A percentile compares a stretch with the other conserved stretches of the same genome.
Evolutionary conservation across 2,113 vertebrate species (phyloP).

Genomic region (Fregetta grallaria): DNA sequence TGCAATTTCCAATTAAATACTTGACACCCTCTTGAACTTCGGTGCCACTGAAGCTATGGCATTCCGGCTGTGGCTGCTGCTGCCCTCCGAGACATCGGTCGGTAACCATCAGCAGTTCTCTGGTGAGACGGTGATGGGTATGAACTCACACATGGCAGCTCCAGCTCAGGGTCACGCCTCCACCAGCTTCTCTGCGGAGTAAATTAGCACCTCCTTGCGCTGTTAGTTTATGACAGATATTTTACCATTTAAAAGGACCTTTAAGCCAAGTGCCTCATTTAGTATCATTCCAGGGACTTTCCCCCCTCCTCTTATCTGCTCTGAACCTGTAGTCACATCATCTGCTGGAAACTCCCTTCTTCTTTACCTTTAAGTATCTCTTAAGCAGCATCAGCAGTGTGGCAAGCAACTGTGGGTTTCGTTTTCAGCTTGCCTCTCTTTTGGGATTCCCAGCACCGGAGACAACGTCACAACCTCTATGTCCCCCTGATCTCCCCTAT

Average conservation of each 20-base stretch:
- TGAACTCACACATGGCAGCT: not conserved
- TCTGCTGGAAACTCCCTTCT: not conserved
- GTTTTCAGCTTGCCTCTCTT: not conserved
- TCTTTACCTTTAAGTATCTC: not conserved
- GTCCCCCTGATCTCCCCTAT: not conserved
- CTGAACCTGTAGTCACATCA: not conserved
- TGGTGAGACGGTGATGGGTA: not conserved
- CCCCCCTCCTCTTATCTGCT: not conserved
- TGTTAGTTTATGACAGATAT: not conserved
- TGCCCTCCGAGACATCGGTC: not conserved
- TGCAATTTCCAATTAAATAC: not conserved
- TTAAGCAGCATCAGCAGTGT: not conserved
- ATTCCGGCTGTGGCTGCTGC: not conserved
- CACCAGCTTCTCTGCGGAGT: not conserved
- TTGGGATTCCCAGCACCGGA: not conserved
- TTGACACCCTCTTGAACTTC: not conserved
- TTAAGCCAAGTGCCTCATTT: not conserved
- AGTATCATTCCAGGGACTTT: not conserved
- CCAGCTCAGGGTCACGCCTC: not conserved
- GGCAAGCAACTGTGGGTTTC: not conserved
- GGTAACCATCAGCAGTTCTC: not conserved
- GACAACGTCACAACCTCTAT: rapidly evolving
- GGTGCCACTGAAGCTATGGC: not conserved
- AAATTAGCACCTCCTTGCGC: not conserved
- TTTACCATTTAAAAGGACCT: not conserved